A percentile compares a stretch with the other conserved stretches of the same genome.
phyloP scores from a whole-genome alignment of 2,888 invertebrate species.

The Hoplodrina blanda region DNA sequence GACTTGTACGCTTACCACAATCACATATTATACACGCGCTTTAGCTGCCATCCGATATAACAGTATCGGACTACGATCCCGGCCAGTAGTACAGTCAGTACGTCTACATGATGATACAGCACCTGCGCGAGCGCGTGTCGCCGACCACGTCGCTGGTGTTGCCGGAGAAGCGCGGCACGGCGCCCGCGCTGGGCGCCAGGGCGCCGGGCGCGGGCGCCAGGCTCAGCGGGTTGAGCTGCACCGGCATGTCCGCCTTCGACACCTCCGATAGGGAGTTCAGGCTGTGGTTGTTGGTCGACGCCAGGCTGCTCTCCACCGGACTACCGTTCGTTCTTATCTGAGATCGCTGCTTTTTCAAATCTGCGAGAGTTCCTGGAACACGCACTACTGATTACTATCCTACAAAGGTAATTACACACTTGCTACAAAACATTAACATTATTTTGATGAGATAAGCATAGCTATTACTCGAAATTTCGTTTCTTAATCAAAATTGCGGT shows the following conservation, averaged over 20 bases:
- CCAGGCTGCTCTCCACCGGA: constrained; percentile 86
- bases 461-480: constrained; percentile 57
- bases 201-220: constrained; percentile 82
- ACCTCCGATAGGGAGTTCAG: constrained; percentile 86
- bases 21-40: constrained; percentile 54
- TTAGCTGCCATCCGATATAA: constrained; percentile 28
- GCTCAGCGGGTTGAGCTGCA: constrained; percentile 83
- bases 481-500: constrained; percentile 67
- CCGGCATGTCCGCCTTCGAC: constrained; percentile 84
- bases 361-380: constrained; percentile 94
- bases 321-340: constrained; percentile 93
- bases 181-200: constrained; percentile 83
- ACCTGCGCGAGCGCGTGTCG: constrained; percentile 93
- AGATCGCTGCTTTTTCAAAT: constrained; percentile 97
- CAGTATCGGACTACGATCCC: constrained; percentile 5
- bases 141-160: constrained; percentile 95
- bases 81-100: background rate
- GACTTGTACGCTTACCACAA: constrained; percentile 76
- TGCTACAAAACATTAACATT: constrained; percentile 44
- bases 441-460: constrained; percentile 62
- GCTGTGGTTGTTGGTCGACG: constrained; percentile 85
- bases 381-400: constrained; percentile 47
- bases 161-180: constrained; percentile 92
- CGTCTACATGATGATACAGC: constrained; percentile 93
- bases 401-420: constrained; percentile 1